Conservation (phyloP, 2,113 vertebrate species). For the Pristiophorus japonicus region DNA sequence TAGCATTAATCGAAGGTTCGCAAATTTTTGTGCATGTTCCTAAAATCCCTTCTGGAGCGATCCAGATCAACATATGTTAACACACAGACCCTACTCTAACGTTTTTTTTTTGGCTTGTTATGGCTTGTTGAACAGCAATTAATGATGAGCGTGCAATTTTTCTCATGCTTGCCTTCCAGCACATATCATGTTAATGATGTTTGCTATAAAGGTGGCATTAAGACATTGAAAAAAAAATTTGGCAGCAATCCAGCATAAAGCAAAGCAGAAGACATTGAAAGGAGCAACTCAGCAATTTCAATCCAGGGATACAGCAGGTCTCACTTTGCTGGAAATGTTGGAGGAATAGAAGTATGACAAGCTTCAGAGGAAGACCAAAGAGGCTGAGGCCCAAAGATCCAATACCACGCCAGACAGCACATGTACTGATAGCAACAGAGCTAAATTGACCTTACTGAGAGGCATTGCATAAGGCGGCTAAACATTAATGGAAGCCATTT, state of each 20-base stretch:
- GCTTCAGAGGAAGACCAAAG: neutral
- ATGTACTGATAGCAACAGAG: neutral
- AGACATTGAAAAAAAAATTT: neutral
- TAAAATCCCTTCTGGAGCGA: neutral
- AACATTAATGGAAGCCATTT: neutral
- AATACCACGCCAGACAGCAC: neutral
- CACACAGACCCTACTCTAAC: neutral
- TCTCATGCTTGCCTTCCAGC: conserved; percentile 27
- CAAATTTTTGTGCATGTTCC: neutral
- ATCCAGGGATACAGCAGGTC: neutral
- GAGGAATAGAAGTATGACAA: neutral
- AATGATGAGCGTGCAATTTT: neutral
- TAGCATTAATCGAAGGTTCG: neutral
- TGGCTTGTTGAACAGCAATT: conserved; percentile 18
- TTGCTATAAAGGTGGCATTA: neutral
- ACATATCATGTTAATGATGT: conserved; percentile 20
- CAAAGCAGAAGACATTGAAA: neutral
- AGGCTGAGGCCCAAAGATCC: neutral
- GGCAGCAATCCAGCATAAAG: neutral
- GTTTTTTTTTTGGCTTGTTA: neutral
- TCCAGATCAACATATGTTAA: conserved; percentile 29
- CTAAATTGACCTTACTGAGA: neutral
- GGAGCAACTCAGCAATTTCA: neutral
- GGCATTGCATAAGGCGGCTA: neutral
- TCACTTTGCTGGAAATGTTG: neutral